Percentiles rank a stretch among this genome's conserved stretches.
These are phyloP conservation scores for Furnarius figulus DNA, from an alignment of 2,113 vertebrate species.

Conservation along the genomic window DNA sequence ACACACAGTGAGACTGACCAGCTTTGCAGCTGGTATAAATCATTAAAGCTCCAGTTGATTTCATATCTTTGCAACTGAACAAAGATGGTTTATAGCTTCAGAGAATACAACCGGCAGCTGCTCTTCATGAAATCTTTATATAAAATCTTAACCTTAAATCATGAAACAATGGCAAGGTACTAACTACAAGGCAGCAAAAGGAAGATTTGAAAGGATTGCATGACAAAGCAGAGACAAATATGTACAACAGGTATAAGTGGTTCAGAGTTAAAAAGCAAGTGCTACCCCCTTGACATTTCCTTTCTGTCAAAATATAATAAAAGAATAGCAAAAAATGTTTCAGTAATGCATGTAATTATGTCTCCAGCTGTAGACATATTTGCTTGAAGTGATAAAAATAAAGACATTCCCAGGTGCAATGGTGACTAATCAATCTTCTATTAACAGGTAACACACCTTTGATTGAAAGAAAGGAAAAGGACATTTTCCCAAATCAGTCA, in stretches of 20 bases:
- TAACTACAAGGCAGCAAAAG: background rate
- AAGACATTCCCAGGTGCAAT: constrained; percentile 5
- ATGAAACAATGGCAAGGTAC: background rate
- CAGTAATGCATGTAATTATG: constrained; percentile 46
- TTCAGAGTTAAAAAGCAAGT: constrained; percentile 50
- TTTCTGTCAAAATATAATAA: constrained; percentile 64
- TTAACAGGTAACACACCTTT: background rate
- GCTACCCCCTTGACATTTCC: constrained; percentile 45
- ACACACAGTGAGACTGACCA: background rate
- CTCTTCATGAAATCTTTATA: background rate
- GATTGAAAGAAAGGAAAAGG: background rate
- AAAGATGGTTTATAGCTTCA: background rate
- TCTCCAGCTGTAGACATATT: constrained; percentile 35
- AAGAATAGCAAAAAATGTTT: constrained; percentile 37
- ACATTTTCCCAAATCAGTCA: background rate
- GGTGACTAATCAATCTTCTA: constrained; percentile 22
- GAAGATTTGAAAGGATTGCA: background rate
- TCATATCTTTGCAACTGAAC: background rate
- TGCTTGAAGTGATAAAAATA: constrained; percentile 42
- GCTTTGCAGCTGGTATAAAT: background rate
- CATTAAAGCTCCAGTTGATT: background rate
- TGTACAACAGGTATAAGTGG: constrained; percentile 7
- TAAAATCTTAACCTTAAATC: background rate
- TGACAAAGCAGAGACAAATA: constrained; percentile 27
- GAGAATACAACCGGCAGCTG: background rate